Conservation (phyloP, 2,888 invertebrate species). For the Tachystola acroxantha region DNA sequence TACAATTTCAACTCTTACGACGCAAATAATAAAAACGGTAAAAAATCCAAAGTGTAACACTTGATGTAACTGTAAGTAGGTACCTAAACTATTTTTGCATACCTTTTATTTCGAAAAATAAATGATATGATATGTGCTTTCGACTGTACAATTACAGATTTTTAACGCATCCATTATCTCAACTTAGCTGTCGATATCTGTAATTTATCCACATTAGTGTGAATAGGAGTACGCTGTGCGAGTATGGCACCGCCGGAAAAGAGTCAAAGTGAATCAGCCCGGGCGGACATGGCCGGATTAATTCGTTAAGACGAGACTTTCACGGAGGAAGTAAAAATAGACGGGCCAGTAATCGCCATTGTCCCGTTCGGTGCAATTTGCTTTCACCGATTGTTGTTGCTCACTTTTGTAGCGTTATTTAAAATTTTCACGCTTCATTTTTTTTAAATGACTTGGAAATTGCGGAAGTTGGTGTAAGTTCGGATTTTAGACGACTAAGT, state of each 20-base stretch:
- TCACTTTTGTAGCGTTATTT: slow-evolving; percentile 3
- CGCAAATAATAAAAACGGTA: too few relatives aligned
- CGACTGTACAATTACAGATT: too few relatives aligned
- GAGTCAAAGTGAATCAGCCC: slow-evolving; percentile 39
- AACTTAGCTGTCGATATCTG: too few relatives aligned
- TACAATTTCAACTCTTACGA: too few relatives aligned
- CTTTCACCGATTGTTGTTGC: slow-evolving; percentile 50
- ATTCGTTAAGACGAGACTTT: slow-evolving; percentile 53
- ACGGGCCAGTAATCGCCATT: slow-evolving; percentile 43
- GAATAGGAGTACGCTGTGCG: slow-evolving; percentile 9
- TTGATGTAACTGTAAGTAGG: too few relatives aligned
- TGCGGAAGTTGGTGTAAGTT: background rate
- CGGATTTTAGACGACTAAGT: too few relatives aligned
- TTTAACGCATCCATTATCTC: too few relatives aligned
- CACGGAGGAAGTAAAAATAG: slow-evolving; percentile 49
- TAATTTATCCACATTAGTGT: too few relatives aligned
- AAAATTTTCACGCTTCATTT: slow-evolving; percentile 3
- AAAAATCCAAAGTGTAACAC: too few relatives aligned
- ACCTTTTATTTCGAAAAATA: too few relatives aligned
- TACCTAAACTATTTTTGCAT: too few relatives aligned
- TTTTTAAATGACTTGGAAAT: background rate
- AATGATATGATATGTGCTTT: too few relatives aligned
- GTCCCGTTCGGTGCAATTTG: slow-evolving; percentile 37
- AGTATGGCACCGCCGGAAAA: slow-evolving; percentile 36
- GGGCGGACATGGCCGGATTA: slow-evolving; percentile 49